Base-by-base conservation (phyloP, 1,140 invertebrate genomes). In the Drosophila persimilis region DNA sequence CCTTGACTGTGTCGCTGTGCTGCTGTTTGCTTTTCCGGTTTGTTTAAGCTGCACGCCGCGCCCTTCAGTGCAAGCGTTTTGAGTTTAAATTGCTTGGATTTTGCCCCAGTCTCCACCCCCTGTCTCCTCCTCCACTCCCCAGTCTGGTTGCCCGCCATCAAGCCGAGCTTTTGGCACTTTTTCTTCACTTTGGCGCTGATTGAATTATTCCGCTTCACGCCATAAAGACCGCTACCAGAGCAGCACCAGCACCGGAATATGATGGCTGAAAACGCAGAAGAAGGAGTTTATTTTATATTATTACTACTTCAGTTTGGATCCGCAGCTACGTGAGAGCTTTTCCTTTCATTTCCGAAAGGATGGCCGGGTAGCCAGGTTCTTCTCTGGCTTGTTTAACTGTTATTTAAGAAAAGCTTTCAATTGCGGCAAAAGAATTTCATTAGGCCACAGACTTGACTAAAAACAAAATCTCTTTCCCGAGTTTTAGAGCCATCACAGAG, bases 131-230 rank as follows among this genome's bases (percentile, higher is more conserved):
- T 1, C 8, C 4, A 35, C 9, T 3, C 20, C 17, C 8, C 31
- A 51, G 35, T 24, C 52, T 41, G n/a, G 13, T 47, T 35, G 6
- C 43, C 46, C 50, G n/a, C 29, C 60, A 56, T 48, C 51, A 46
- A 67, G 64, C 63, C 57, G 63, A 69, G 66, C 55, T 66, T 77
- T 77, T 72, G 47, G 53, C 61, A 73, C 62, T 80, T 75, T 75
- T 72, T 79, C 75, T 59, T 75, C 71, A 66, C 77, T 80, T 71
- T 52, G 65, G 65, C 66, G 60, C 81, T 84, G 80, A 84, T 84
- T 84, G 80, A 84, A 84, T 84, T 84, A 84, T 84, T 84, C 80
- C 80, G 81, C 80, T 84, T 85, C 81, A 85, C 81, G 80, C 80
- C 77, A 80, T 84, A 85, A 84, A 73, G 77, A 75, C 53, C 39